Evolutionary conservation across 1,140 invertebrate species (phyloP), one percentile per base, ranked within the genome.

Genomic region (Eumeta japonica): DNA sequence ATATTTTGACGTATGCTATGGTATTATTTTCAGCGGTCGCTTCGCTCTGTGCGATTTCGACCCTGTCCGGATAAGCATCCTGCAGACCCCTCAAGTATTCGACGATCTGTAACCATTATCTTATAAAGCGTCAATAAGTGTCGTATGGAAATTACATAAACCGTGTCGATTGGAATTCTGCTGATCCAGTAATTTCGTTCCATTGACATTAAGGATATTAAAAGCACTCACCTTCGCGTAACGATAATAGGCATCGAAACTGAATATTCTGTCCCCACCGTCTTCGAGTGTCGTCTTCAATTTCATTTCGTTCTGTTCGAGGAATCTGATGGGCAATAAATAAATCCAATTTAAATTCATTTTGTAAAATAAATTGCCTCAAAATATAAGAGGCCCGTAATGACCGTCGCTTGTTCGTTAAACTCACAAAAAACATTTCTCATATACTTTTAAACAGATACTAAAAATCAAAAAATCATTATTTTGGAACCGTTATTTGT

Each of bases 51-150:
- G 61, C 39, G 10, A 64, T 37, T 16, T 48, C 37, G 13, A 65
- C 11, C 1, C 35, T 40, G 11, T 48, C 14, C 4, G 41, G 39
- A 14, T 37, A 43, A n/a, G 55, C 48, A 10, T 41, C 41, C 43
- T 53, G 37, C 14, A 64, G 35, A 10, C 28, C 1, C 16, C 40
- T 38, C 5, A 65, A 32, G 33, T 65, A 47, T 27, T 56, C 41
- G 16, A 65, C 19, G 30, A 70, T 65, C 65, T 70, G 46, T 9
- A 61, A 64, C 19, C 29, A 24, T n/a, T n/a, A n/a, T n/a, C n/a
- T n/a, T n/a, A n/a, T n/a, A n/a, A n/a, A n/a, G n/a, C n/a, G n/a
- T n/a, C n/a, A n/a, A n/a, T n/a, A n/a, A n/a, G n/a, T n/a, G n/a
- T n/a, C n/a, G n/a, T n/a, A n/a, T n/a, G n/a, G n/a, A n/a, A n/a